Percentiles rank a stretch among this genome's conserved stretches.
phyloP scores from a whole-genome alignment of 2,888 invertebrate species.

The Eupithecia subumbrata region DNA sequence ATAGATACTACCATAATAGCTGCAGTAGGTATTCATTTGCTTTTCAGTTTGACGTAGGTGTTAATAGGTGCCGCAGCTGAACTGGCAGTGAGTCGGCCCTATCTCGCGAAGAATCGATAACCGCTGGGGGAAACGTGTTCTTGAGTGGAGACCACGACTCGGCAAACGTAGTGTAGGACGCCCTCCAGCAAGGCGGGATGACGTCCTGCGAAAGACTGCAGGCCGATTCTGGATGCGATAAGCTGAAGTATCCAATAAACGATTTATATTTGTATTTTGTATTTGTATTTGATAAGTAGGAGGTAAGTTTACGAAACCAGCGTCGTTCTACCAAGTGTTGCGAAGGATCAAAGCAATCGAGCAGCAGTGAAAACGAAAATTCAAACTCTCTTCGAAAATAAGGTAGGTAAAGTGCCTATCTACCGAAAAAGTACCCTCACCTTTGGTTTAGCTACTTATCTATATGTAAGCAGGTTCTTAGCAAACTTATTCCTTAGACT shows the following conservation, averaged over 20 bases:
- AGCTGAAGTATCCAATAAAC: too few species aligned
- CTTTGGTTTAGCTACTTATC: neutral
- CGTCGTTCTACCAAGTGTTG: neutral
- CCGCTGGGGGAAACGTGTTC: too few species aligned
- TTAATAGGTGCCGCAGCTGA: too few species aligned
- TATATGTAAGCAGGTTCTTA: neutral
- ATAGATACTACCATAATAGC: too few species aligned
- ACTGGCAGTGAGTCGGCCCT: too few species aligned
- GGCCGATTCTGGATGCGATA: too few species aligned
- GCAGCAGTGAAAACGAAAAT: neutral
- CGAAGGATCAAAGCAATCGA: neutral
- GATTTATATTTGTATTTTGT: too few species aligned
- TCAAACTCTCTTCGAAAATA: neutral
- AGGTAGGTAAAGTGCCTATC: neutral
- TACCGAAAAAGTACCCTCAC: neutral
- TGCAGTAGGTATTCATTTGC: neutral
- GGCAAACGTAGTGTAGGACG: too few species aligned
- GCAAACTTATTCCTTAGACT: neutral
- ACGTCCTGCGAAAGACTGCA: too few species aligned
- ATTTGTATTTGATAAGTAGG: neutral
- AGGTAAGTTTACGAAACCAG: neutral
- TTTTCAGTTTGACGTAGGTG: neutral
- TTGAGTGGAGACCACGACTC: too few species aligned
- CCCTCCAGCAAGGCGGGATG: too few species aligned
- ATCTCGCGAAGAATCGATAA: too few species aligned